Percentiles rank a stretch among this genome's conserved stretches.
phyloP scores from a whole-genome alignment of 2,797 vertebrate species.

The Rachycentron canadum region DNA sequence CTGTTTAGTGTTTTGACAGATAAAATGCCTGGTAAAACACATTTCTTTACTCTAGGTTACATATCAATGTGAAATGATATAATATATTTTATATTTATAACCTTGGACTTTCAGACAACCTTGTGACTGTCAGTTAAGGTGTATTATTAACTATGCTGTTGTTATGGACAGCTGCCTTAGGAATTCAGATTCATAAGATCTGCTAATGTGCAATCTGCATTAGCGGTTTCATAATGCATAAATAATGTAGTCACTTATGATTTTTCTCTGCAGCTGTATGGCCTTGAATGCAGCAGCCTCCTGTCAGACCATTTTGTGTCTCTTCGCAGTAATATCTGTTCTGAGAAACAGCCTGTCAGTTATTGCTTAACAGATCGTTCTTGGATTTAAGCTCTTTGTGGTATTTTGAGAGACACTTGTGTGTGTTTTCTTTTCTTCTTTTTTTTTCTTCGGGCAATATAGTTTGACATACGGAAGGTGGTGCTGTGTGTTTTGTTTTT shows the following conservation, averaged over 20 bases:
- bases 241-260: background rate
- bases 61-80: background rate
- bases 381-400: background rate
- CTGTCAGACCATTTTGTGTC: background rate
- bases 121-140: background rate
- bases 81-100: constrained; percentile 21
- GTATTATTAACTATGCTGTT: background rate
- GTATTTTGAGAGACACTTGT: too few relatives aligned
- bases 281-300: background rate
- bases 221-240: background rate
- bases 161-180: background rate
- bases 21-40: background rate
- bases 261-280: background rate
- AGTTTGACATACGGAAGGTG: background rate
- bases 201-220: background rate
- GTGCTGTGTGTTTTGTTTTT: background rate
- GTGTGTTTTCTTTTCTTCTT: too few relatives aligned
- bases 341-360: constrained; percentile 21
- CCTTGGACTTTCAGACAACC: background rate
- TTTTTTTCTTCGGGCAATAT: background rate
- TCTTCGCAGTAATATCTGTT: background rate
- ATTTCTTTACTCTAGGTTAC: background rate
- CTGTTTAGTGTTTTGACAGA: too few relatives aligned
- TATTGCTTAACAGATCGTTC: background rate
- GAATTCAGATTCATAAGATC: background rate